Evolutionary conservation across 2,797 vertebrate species (phyloP), one percentile per base, ranked within the genome.

Genomic region (Eulemur mongoz): DNA sequence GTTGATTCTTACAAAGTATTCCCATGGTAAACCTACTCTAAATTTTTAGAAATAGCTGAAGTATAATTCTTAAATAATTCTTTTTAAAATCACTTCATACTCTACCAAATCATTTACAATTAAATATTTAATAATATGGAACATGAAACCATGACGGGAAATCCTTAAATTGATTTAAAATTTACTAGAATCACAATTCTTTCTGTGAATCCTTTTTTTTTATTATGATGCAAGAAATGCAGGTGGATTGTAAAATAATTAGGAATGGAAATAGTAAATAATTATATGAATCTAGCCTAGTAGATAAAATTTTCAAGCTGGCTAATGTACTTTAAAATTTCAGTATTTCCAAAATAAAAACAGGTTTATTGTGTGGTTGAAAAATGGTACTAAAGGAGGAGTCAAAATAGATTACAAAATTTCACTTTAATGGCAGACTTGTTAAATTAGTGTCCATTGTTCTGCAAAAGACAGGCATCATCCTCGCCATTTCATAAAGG

Each of bases 281-380:
- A 35, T 27, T 40, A 14, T 4, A 40, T 30, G 23, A 25, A 48
- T 70, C n/a, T 5, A 32, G 11, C 27, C 22, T 48, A 32, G 18
- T 8, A 20, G 18, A 23, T 48, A 35, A 40, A 12, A 40, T 67
- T 38, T 78, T 65, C n/a, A 80, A 72, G 57, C n/a, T 43, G 4
- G 8, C 10, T 65, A 67, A 78, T 4, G 4, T 17, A 57, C 7
- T 45, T 81, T 40, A 15, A 81, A 83, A 96, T n/a, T 73, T 20
- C 63, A 94, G n/a, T 17, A 40, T 38, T 76, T 48, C 35, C n/a
- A 32, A 91, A 82, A 85, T 40, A 72, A 85, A 89, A 92, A 57
- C 12, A n/a, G 3, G 32, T 9, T 30, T 15, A 25, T 25, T 27
- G 27, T 15, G 27, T n/a, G 14, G 12, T 22, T 75, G n/a, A 48